Conservation (phyloP, 2,113 vertebrate species). For the Podiceps cristatus region DNA sequence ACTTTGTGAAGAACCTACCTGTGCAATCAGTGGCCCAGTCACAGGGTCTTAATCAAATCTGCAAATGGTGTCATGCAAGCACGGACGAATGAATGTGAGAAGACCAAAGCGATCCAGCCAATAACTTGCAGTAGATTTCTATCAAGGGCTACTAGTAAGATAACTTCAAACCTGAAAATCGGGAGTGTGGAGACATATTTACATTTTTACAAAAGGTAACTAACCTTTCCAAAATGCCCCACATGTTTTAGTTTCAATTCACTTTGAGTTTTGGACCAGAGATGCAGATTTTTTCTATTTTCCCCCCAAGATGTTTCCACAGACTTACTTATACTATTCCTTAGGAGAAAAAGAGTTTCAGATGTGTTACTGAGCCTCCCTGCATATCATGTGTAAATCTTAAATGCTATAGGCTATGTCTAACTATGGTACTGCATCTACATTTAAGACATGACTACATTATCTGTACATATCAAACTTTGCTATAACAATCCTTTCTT, state of each 20-base stretch:
- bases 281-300: neutral
- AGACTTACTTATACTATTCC: neutral
- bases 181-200: neutral
- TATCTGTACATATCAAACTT: neutral
- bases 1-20: neutral
- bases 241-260: neutral
- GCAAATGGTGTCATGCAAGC: neutral
- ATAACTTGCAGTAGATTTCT: neutral
- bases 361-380: neutral
- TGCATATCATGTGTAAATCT: neutral
- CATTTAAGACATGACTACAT: neutral
- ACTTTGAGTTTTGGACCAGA: neutral
- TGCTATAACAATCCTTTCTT: neutral
- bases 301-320: neutral
- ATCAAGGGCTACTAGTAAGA: neutral
- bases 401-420: neutral
- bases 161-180: neutral
- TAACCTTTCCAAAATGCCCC: neutral
- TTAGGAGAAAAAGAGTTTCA: neutral
- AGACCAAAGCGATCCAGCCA: neutral
- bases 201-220: neutral
- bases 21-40: rapidly evolving
- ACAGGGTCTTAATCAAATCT: neutral
- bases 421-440: neutral
- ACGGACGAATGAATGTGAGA: neutral